Percentiles rank a stretch among this genome's conserved stretches.
Evolutionary conservation across 2,113 vertebrate genomes (phyloP).

Genomic region (Daphoenositta chrysoptera): DNA sequence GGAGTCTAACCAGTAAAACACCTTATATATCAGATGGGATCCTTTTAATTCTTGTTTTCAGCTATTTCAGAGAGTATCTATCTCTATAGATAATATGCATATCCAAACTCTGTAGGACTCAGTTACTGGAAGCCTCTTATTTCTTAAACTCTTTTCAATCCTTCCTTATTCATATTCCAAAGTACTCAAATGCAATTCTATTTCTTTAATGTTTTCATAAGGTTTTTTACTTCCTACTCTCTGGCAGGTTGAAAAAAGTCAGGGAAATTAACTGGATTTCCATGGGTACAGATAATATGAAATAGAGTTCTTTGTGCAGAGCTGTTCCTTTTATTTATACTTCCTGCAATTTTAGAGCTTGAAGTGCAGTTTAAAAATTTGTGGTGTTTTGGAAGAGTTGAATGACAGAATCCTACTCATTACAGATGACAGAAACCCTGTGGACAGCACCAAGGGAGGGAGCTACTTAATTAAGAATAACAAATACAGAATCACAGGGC

Average conservation of each 20-base stretch:
- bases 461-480: slow-evolving; percentile 4
- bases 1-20: neutral
- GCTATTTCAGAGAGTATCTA: neutral
- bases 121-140: neutral
- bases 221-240: neutral
- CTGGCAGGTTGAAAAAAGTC: neutral
- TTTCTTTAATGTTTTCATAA: neutral
- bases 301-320: neutral
- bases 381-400: neutral
- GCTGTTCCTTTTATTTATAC: neutral
- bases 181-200: neutral
- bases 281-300: neutral
- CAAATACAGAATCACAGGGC: neutral
- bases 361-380: neutral
- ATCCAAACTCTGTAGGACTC: neutral
- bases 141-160: neutral
- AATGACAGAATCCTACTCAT: neutral
- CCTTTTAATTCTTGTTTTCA: neutral
- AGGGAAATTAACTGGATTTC: neutral
- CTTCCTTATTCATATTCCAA: neutral
- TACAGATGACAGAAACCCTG: neutral
- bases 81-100: neutral
- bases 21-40: neutral
- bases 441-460: neutral
- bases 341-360: neutral